These are phyloP conservation scores for Xenus cinereus DNA, from an alignment of 2,113 vertebrate species.

Conservation along the genomic window DNA sequence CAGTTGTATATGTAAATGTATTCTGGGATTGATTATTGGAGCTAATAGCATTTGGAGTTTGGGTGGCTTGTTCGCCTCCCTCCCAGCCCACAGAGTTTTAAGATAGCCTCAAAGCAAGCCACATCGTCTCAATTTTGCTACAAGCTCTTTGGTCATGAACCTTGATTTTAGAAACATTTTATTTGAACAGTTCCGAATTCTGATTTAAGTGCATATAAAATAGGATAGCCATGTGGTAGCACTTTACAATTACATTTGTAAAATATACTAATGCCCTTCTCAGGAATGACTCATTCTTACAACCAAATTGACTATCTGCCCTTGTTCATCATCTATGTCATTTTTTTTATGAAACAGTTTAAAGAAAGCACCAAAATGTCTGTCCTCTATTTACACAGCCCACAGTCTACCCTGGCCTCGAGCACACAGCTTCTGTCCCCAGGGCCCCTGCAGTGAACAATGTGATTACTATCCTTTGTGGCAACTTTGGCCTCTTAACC, in stretches of 20 bases:
- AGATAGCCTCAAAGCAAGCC: not conserved
- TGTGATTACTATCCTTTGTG: accelerated
- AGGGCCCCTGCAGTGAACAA: not conserved
- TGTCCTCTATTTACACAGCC: not conserved
- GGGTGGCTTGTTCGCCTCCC: not conserved
- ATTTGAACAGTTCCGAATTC: not conserved
- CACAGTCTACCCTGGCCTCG: not conserved
- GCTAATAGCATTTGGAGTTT: not conserved
- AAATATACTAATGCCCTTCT: not conserved
- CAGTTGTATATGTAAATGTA: not conserved
- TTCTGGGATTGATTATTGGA: not conserved
- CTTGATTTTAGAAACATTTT: not conserved
- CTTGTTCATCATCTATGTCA: not conserved
- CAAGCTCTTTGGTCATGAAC: not conserved
- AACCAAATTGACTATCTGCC: not conserved
- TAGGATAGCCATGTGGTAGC: not conserved
- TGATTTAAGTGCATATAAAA: not conserved
- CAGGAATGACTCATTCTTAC: not conserved
- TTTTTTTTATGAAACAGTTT: not conserved
- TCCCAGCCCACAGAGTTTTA: not conserved
- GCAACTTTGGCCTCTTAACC: not conserved
- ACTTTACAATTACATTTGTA: not conserved
- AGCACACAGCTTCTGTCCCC: not conserved
- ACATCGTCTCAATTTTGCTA: not conserved
- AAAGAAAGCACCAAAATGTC: not conserved